phyloP scores from a whole-genome alignment of 2,797 vertebrate species.

The Leucoraja ocellata region DNA sequence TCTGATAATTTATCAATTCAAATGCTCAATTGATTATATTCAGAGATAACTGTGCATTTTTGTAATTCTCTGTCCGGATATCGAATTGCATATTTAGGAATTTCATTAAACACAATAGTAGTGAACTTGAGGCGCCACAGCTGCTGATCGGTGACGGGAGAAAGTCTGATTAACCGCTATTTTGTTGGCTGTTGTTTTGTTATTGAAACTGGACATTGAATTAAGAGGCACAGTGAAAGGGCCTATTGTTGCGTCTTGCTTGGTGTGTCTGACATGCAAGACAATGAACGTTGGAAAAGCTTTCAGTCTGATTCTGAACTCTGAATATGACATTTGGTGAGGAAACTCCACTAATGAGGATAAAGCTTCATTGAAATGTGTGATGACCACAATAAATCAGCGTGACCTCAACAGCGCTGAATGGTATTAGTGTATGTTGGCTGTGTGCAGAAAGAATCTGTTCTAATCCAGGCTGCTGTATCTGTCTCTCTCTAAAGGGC shows the following conservation, averaged over 20 bases:
- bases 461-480: not conserved
- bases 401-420: conserved; percentile 42
- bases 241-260: conserved; percentile 42
- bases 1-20: not conserved
- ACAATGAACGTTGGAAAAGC: conserved; percentile 44
- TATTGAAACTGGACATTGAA: conserved; percentile 41
- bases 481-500: too few species aligned
- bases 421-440: conserved; percentile 38
- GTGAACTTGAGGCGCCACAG: conserved; percentile 34
- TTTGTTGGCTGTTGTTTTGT: conserved; percentile 41
- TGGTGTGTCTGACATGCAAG: conserved; percentile 42
- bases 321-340: conserved; percentile 41
- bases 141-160: conserved; percentile 41
- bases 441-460: not conserved
- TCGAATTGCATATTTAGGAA: not conserved
- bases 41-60: not conserved
- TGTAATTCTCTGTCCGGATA: not conserved
- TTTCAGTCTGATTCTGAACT: conserved; percentile 42
- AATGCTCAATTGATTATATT: not conserved
- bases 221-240: conserved; percentile 40
- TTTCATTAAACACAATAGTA: conserved; percentile 1
- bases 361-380: conserved; percentile 44
- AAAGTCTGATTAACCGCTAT: conserved; percentile 41
- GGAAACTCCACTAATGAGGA: conserved; percentile 47
- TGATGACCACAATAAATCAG: conserved; percentile 46